phyloP scores from a whole-genome alignment of 2,113 vertebrate genomes.

The Mobula hypostoma region DNA sequence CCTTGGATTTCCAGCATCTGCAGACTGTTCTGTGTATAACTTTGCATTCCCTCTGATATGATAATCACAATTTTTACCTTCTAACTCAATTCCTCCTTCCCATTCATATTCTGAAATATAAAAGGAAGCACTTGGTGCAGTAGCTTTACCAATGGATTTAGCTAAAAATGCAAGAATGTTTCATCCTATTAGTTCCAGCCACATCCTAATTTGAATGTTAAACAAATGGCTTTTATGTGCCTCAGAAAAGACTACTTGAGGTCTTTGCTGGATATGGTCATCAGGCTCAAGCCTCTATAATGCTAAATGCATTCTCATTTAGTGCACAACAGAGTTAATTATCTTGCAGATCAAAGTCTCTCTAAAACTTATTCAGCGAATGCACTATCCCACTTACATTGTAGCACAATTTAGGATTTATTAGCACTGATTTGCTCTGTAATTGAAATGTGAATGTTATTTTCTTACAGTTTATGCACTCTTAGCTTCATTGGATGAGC shows the following conservation, averaged over 20 bases:
- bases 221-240: conserved; percentile 9
- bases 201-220: conserved; percentile 17
- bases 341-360: conserved; percentile 67
- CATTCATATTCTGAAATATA: not conserved
- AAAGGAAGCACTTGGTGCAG: conserved; percentile 13
- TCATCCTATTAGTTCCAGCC: conserved; percentile 22
- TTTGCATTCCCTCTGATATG: not conserved
- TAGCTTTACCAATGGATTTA: conserved; percentile 24
- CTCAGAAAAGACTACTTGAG: conserved; percentile 40
- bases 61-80: conserved; percentile 8
- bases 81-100: not conserved
- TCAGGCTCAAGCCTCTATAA: conserved; percentile 47
- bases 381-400: conserved; percentile 46
- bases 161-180: conserved; percentile 28
- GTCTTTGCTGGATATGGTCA: conserved; percentile 44
- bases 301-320: conserved; percentile 46
- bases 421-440: conserved; percentile 50
- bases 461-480: conserved; percentile 45
- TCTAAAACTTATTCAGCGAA: conserved; percentile 54
- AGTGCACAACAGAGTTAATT: conserved; percentile 59
- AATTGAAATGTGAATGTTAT: conserved; percentile 58
- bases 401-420: conserved; percentile 48
- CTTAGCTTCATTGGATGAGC: conserved; percentile 46
- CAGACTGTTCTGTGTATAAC: not conserved
- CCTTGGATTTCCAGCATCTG: no score